These are phyloP conservation scores for Ditylenchus dipsaci DNA, from an alignment of 1,140 invertebrate species.

Conservation along the genomic window DNA sequence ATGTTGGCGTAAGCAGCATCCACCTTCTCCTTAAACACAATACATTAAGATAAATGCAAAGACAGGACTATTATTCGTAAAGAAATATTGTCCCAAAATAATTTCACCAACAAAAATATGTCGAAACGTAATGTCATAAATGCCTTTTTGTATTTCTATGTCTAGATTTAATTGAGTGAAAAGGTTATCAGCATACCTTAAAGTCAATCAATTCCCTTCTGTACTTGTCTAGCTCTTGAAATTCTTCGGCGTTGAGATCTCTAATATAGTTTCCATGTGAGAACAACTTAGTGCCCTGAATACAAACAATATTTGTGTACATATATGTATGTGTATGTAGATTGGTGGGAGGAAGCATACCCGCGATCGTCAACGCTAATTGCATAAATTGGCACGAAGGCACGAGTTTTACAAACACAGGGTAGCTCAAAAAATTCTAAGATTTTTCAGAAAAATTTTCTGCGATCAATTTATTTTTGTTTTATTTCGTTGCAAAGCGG, in stretches of 20 bases:
- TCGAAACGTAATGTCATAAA: not conserved
- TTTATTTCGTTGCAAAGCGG: too few species aligned
- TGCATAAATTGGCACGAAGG: too few species aligned
- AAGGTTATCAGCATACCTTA: conserved; percentile 8
- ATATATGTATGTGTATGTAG: too few species aligned
- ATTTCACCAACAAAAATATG: not conserved
- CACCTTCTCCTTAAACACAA: conserved; percentile 11
- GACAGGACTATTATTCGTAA: too few species aligned
- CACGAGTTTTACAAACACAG: too few species aligned
- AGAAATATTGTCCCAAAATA: too few species aligned
- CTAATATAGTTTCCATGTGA: conserved; percentile 32
- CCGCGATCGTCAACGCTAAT: too few species aligned
- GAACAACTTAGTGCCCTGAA: conserved; percentile 24
- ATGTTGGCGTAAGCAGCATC: conserved; percentile 26
- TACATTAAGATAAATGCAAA: too few species aligned
- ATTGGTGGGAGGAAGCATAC: too few species aligned
- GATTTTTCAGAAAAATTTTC: too few species aligned
- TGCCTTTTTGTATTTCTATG: not conserved
- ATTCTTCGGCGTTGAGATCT: conserved; percentile 19
- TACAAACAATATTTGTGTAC: not conserved
- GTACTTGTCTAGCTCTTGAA: conserved; percentile 26
- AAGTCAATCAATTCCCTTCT: conserved; percentile 21
- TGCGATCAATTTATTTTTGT: too few species aligned
- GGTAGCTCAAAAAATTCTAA: too few species aligned
- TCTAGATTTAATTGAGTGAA: not conserved